Conservation (phyloP, 2,888 invertebrate species). For the Melitaea athalia region DNA sequence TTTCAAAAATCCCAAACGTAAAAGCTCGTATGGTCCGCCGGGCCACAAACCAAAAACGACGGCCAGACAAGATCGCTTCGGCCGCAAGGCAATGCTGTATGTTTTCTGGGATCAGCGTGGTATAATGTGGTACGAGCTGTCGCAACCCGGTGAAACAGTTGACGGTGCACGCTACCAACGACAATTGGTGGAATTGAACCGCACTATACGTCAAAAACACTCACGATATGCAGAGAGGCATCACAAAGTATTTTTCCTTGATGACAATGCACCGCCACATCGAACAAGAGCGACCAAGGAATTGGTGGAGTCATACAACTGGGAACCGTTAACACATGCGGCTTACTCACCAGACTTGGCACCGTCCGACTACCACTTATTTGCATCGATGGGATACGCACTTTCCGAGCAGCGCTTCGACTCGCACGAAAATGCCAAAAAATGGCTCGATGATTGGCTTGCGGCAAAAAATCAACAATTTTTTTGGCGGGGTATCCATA, state of each 20-base stretch:
- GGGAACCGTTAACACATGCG: constrained; percentile 35
- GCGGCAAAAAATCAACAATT: constrained; percentile 12
- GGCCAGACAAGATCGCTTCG: constrained; percentile 32
- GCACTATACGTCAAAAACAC: constrained; percentile 35
- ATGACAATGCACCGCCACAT: constrained; percentile 38
- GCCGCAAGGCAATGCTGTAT: constrained; percentile 23
- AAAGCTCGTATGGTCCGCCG: constrained; percentile 18
- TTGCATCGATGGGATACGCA: constrained; percentile 20
- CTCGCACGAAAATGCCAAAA: constrained; percentile 15
- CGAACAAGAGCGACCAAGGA: constrained; percentile 30
- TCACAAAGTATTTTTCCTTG: constrained; percentile 36
- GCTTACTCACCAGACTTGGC: constrained; percentile 21
- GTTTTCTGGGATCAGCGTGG: constrained; percentile 21
- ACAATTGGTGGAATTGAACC: constrained; percentile 36
- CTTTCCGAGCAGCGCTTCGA: constrained; percentile 16
- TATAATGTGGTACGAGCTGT: constrained; percentile 34
- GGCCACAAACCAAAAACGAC: constrained; percentile 27
- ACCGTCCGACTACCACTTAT: constrained; percentile 20
- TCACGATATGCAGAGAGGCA: constrained; percentile 32
- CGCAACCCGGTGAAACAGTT: constrained; percentile 31
- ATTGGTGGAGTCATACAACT: constrained; percentile 31
- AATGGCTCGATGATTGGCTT: constrained; percentile 22
- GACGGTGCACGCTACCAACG: constrained; percentile 27
- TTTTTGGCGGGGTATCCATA: constrained; percentile 2
- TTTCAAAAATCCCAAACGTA: constrained; percentile 9